Conservation (phyloP, 2,888 invertebrate genomes). For the Tortrix viridana region DNA sequence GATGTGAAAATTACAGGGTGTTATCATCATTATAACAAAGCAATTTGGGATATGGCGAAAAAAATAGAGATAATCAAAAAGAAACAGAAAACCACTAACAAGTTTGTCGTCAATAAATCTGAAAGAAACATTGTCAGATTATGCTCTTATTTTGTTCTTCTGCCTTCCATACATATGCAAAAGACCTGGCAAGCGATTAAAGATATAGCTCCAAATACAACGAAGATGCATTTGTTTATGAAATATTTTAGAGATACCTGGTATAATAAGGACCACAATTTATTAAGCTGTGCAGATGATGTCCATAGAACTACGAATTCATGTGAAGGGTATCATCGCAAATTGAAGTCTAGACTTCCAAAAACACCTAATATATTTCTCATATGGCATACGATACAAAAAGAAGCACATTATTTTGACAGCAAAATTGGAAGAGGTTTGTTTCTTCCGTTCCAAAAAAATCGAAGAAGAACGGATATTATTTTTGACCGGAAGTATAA, state of each 20-base stretch:
- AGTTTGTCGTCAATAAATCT: not conserved
- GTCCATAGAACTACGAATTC: constrained; percentile 33
- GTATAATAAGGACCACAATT: constrained; percentile 37
- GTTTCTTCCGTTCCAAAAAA: constrained; percentile 6
- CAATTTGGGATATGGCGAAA: not conserved
- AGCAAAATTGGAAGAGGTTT: constrained; percentile 2
- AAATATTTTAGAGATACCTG: not conserved
- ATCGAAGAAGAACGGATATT: not conserved
- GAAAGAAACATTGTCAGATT: constrained; percentile 2
- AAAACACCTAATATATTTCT: constrained; percentile 25
- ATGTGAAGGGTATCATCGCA: constrained; percentile 34
- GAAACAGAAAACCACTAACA: not conserved
- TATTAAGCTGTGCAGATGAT: constrained; percentile 35
- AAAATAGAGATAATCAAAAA: not conserved
- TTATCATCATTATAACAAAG: not conserved
- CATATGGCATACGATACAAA: constrained; percentile 17
- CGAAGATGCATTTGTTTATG: constrained; percentile 31
- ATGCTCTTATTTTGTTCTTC: constrained; percentile 2
- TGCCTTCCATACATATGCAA: constrained; percentile 3
- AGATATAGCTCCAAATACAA: constrained; percentile 4
- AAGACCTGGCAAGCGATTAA: not conserved
- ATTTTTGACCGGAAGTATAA: too few relatives aligned
- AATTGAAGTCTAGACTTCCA: constrained; percentile 30
- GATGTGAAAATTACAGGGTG: not conserved
- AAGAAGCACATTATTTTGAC: constrained; percentile 5